Evolutionary conservation across 2,888 invertebrate species (phyloP), one percentile per base, ranked within the genome.

Genomic region (Lamellibrachia columna): DNA sequence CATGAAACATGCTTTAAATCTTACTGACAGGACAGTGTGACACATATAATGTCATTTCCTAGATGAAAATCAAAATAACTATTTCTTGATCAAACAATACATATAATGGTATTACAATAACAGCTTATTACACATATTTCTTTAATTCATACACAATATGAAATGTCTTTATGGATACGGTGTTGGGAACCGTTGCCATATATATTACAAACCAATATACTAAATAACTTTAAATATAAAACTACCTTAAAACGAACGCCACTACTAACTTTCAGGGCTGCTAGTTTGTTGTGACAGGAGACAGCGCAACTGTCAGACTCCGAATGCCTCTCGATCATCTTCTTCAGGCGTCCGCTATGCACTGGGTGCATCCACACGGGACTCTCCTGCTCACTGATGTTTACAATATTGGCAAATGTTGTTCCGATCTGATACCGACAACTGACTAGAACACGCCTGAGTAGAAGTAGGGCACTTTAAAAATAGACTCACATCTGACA

Each of bases 381-480:
- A 75, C 75, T 4, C 22, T n/a, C 22, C 75, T 75, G 75, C 75
- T n/a, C 75, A n/a, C 6, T 75, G 22, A 75, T 75, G 75, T 75
- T 75, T 75, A 75, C 75, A 75, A 15, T 40, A 40, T 75, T 75
- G 75, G 75, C 75, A 75, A 75, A 75, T 22, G 75, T 75, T 75
- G 75, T 75, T 75, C 75, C 75, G 75, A 75, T 75, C 22, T 75
- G 75, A 75, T 75, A 75, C 75, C 75, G 75, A 75, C 75, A 75
- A 22, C 75, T 75, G 75, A 75, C 75, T 75, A 55, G 75, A 75
- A 75, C 75, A 75, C n/a, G 75, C 75, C 75, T 22, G 22, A 75
- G 75, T n/a, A 75, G 75, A 75, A 75, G 75, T 75, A 75, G 75
- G 75, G 75, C 75, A 22, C 75, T 75, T 22, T 75, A 75, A 75